Evolutionary conservation across 64 coral and sea anemone species (phyloP).

Genomic region (Actinia equina): DNA sequence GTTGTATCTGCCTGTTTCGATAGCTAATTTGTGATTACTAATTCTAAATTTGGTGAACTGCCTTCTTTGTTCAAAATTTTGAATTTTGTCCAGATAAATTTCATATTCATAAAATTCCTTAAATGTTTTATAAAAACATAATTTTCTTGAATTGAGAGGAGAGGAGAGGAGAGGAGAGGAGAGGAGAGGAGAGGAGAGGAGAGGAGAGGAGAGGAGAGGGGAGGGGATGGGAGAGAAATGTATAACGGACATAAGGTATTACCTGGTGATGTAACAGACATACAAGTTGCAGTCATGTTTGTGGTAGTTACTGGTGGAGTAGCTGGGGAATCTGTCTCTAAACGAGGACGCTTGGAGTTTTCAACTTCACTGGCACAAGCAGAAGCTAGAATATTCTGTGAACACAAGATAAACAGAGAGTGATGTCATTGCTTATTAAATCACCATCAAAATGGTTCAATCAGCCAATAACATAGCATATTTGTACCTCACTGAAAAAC

Average conservation of each 20-base stretch:
- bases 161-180: too few relatives aligned
- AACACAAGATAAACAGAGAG: neutral
- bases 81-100: too few relatives aligned
- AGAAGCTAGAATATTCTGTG: constrained; percentile 94
- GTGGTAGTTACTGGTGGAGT: constrained; percentile 24
- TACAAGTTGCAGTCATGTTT: constrained; percentile 19
- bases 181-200: neutral
- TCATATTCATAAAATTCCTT: too few relatives aligned
- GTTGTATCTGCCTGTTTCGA: too few relatives aligned
- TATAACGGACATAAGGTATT: neutral
- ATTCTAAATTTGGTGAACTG: too few relatives aligned
- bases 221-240: neutral
- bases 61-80: too few relatives aligned
- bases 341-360: constrained; percentile 41
- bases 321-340: constrained; percentile 54
- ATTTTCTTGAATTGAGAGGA: too few relatives aligned
- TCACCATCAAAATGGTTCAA: too few relatives aligned
- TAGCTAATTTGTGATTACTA: too few relatives aligned
- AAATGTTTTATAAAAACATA: too few relatives aligned
- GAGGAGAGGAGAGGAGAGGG: neutral
- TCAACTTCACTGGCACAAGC: constrained; percentile 96
- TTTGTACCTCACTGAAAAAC: too few relatives aligned
- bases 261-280: constrained; percentile 33
- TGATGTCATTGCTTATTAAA: neutral
- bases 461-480: too few relatives aligned